These are phyloP conservation scores for Theocolax elegans DNA, from an alignment of 1,140 invertebrate species.

Conservation along the genomic window DNA sequence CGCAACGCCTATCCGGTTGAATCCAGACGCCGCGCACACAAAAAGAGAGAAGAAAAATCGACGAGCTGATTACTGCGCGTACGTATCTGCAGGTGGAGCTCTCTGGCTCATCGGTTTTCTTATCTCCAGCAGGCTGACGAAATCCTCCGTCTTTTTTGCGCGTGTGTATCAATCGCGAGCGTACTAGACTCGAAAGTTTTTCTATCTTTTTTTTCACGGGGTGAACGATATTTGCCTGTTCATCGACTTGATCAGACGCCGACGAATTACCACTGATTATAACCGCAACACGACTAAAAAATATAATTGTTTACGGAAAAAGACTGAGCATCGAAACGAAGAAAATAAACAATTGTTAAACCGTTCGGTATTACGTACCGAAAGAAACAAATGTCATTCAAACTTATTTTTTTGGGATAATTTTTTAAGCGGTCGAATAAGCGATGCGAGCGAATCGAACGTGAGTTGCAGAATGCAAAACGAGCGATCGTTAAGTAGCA, in stretches of 20 bases:
- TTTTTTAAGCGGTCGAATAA: background rate
- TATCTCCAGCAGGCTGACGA: too few relatives aligned
- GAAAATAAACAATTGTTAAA: background rate
- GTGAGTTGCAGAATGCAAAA: constrained; percentile 13
- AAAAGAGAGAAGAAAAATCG: background rate
- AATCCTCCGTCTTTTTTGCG: too few relatives aligned
- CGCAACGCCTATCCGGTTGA: background rate
- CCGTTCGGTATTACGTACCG: background rate
- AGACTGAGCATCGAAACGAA: background rate
- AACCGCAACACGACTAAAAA: too few relatives aligned
- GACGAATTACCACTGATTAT: too few relatives aligned
- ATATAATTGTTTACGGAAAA: too few relatives aligned
- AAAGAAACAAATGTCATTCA: background rate
- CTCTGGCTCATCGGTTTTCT: background rate
- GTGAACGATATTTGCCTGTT: too few relatives aligned
- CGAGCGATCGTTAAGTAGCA: background rate
- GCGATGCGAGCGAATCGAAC: background rate
- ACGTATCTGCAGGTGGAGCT: background rate
- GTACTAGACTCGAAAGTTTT: too few relatives aligned
- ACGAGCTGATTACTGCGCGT: background rate
- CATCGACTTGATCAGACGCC: too few relatives aligned
- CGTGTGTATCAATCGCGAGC: too few relatives aligned
- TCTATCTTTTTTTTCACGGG: background rate
- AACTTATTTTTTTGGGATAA: background rate
- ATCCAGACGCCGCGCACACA: background rate